phyloP scores from a whole-genome alignment of 2,113 vertebrate species.

The Irena cyanogastra region DNA sequence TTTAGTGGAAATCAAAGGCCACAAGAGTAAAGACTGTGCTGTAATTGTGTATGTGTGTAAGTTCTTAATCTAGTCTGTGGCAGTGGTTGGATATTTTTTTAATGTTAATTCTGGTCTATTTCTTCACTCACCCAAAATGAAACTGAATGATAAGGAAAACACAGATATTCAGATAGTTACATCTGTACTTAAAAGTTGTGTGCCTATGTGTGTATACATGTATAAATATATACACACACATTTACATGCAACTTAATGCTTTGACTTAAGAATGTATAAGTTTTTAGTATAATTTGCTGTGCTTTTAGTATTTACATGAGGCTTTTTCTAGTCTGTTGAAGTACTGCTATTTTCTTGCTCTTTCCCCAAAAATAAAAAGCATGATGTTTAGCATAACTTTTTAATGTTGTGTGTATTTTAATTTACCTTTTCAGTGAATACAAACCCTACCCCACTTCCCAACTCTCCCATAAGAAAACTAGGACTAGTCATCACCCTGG shows the following conservation, averaged over 20 bases:
- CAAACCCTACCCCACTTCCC: not conserved
- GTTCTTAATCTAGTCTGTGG: slow-evolving; percentile 33
- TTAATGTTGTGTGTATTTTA: slow-evolving; percentile 19
- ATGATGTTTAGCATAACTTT: slow-evolving; percentile 38
- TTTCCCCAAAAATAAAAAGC: slow-evolving; percentile 43
- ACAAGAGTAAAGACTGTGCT: slow-evolving; percentile 5
- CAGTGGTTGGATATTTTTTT: not conserved
- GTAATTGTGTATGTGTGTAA: not conserved
- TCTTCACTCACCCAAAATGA: not conserved
- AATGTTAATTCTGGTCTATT: not conserved
- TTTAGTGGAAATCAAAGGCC: slow-evolving; percentile 3
- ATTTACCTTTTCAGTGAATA: not conserved
- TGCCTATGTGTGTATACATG: not conserved
- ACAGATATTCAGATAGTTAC: not conserved
- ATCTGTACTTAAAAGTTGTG: not conserved
- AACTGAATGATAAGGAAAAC: slow-evolving; percentile 1
- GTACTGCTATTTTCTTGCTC: slow-evolving; percentile 47
- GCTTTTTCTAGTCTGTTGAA: slow-evolving; percentile 43
- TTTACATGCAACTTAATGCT: not conserved
- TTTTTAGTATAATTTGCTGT: slow-evolving; percentile 41
- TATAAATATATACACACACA: not conserved
- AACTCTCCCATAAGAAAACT: not conserved
- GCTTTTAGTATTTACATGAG: slow-evolving; percentile 34
- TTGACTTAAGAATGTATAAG: slow-evolving; percentile 51
- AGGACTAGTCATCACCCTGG: not conserved